These are phyloP conservation scores for Manduca sexta DNA, from an alignment of 1,140 invertebrate genomes.

Conservation along the genomic window DNA sequence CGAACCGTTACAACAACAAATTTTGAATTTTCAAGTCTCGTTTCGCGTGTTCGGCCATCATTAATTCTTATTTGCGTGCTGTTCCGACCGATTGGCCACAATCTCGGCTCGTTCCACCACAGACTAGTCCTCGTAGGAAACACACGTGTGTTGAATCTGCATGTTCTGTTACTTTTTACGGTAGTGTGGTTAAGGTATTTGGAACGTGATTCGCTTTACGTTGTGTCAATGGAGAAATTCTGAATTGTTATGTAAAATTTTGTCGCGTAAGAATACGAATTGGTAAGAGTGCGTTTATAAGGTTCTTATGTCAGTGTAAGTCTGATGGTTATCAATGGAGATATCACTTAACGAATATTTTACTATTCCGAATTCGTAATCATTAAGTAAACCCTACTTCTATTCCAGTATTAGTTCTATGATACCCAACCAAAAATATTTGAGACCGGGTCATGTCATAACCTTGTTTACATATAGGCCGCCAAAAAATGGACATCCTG, in stretches of 20 bases:
- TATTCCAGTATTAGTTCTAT: no score
- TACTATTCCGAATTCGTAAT: no score
- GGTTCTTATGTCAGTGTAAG: no score
- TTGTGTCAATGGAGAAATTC: not conserved
- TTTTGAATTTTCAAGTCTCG: conserved; percentile 17
- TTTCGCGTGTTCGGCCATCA: conserved; percentile 36
- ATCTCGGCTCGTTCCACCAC: conserved; percentile 16
- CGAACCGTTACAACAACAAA: conserved; percentile 17
- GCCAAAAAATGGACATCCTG: conserved; percentile 3
- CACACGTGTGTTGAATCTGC: conserved; percentile 20
- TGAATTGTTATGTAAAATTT: no score
- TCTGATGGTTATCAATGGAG: no score
- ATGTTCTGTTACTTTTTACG: conserved; percentile 25
- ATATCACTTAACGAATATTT: no score
- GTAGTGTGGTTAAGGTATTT: conserved; percentile 23
- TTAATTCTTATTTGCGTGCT: conserved; percentile 45
- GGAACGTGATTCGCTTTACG: conserved; percentile 8
- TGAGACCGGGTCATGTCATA: no score
- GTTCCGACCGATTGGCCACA: conserved; percentile 43
- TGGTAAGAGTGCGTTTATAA: no score
- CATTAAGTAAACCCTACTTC: no score
- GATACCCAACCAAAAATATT: no score
- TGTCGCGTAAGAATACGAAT: no score
- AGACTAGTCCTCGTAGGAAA: conserved; percentile 22
- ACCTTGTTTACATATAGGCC: no score